Base-by-base conservation (phyloP, 2,113 vertebrate genomes). In the Pseudopodoces humilis region DNA sequence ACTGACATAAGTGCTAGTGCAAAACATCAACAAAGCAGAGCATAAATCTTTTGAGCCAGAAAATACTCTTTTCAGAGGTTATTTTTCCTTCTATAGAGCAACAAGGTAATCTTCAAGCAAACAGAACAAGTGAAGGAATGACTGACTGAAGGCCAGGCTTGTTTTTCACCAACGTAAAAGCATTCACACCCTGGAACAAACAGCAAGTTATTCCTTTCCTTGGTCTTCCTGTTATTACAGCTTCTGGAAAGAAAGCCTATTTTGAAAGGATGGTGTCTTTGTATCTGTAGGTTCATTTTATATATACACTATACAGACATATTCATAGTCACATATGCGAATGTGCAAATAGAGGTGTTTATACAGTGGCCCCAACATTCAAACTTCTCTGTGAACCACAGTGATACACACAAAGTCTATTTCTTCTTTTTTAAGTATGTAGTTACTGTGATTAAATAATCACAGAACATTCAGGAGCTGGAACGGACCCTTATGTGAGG, bases 91-190 rank as follows among this genome's bases (percentile, higher is more conserved):
- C 50, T 82, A 39, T 44, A 49, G 64, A 86, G 72, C 39, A 95
- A 96, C 94, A 96, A 90, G 74, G 62, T 92, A 90, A 96, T 96
- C 70, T 9, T 83, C 91, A 76, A 92, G 65, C 58, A 95, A 89
- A 95, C 64, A 63, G n/a, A 92, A 30, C 2, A 3, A 93, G 78
- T 33, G 25, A 86, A 90, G 44, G 53, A 93, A 85, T 47, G 53
- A 93, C 14, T 69, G 92, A 95, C 65, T 2, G 30, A 92, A 91
- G 59, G 47, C 35, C 60, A 56, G 47, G 28, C 28, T 94, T 84
- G 94, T 90, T 96, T 95, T 93, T 78, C 58, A 77, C 39, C 44
- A 56, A 25, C 2, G 2, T 76, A 60, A 88, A 81, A 52, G 72
- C 14, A 84, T 86, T 95, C 53, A 53, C 78, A 4, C 24, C 50